Conservation (phyloP, 2,113 vertebrate genomes). For the Cebus imitator region DNA sequence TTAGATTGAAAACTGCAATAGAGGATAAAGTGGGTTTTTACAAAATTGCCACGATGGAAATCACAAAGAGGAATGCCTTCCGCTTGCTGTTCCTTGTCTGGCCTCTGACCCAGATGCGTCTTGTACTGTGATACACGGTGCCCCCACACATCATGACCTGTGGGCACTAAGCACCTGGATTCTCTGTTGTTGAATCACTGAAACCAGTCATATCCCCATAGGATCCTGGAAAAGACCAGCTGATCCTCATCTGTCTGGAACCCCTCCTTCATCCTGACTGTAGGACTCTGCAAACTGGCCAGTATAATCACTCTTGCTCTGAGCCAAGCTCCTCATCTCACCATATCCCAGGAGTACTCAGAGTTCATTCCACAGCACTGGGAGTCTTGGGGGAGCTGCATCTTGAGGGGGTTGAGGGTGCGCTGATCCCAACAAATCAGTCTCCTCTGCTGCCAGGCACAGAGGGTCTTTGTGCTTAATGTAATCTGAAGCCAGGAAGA, state of each 20-base stretch:
- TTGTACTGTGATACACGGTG: not conserved
- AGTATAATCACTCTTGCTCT: not conserved
- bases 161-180: not conserved
- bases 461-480: too few relatives aligned
- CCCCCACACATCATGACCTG: not conserved
- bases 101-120: not conserved
- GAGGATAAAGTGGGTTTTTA: not conserved
- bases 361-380: not conserved
- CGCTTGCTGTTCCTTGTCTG: not conserved
- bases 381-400: too few relatives aligned
- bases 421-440: too few relatives aligned
- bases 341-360: not conserved
- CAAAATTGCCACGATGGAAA: not conserved
- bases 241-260: not conserved
- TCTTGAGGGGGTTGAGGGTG: too few relatives aligned
- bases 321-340: not conserved
- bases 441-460: too few relatives aligned
- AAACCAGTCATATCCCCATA: not conserved
- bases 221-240: not conserved
- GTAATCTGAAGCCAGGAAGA: too few relatives aligned
- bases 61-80: not conserved
- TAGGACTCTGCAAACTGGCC: not conserved
- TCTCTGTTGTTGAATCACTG: not conserved
- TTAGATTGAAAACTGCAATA: not conserved
- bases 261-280: not conserved